Evolutionary conservation across 1,140 invertebrate species (phyloP).

Genomic region (Polypedilum vanderplanki): DNA sequence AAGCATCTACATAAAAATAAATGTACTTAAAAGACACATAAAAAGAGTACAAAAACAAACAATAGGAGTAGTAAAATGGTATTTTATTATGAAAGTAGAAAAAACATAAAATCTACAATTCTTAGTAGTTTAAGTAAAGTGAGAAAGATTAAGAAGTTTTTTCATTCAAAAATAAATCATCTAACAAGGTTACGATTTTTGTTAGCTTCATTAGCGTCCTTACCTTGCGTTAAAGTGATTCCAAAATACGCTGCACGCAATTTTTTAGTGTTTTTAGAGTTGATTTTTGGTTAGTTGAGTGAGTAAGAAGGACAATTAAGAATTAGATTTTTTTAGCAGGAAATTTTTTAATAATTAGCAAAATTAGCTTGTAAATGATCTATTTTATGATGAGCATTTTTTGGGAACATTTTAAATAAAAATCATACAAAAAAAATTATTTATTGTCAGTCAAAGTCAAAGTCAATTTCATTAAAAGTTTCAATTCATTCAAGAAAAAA

Average conservation of each 20-base stretch:
- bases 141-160: too few relatives aligned
- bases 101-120: too few relatives aligned
- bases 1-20: too few relatives aligned
- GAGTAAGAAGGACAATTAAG: slow-evolving; percentile 39
- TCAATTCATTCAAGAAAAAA: too few relatives aligned
- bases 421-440: not conserved
- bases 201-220: slow-evolving; percentile 45
- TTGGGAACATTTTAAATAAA: not conserved
- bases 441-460: too few relatives aligned
- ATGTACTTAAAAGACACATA: too few relatives aligned
- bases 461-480: too few relatives aligned
- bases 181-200: not conserved
- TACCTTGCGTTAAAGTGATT: slow-evolving; percentile 97
- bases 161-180: too few relatives aligned
- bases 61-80: too few relatives aligned
- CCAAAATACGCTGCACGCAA: slow-evolving; percentile 91
- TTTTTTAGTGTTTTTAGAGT: slow-evolving; percentile 23
- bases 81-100: too few relatives aligned
- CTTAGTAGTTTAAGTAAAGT: too few relatives aligned
- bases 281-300: slow-evolving; percentile 19
- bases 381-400: slow-evolving; percentile 30
- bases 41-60: too few relatives aligned
- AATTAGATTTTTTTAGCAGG: slow-evolving; percentile 33
- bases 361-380: slow-evolving; percentile 19
- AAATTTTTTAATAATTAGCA: slow-evolving; percentile 31